Evolutionary conservation across 2,888 invertebrate genomes (phyloP), one percentile per base, ranked within the genome.

Genomic region (Muschampia staudingeri): DNA sequence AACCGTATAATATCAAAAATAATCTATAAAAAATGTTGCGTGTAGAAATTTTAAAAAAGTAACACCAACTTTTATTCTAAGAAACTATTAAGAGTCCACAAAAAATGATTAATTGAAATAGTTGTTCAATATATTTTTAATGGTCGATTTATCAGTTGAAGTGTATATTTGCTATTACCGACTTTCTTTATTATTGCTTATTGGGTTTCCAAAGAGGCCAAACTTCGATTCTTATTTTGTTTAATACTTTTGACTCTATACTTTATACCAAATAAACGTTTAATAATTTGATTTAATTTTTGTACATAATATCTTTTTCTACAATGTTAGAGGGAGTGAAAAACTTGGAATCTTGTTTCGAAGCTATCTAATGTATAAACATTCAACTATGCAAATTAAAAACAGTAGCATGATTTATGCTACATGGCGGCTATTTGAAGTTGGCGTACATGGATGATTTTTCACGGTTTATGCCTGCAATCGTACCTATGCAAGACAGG

Each of bases 361-460:
- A 11, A 67, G 16, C 67, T 7, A 37, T 61, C 34, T 7, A 67
- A 67, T 30, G 6, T 67, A 11, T 30, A n/a, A 37, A 40, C n/a
- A 70, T 42, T 42, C 70, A 70, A 11, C 14, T 70, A 16, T 19
- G 40, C n/a, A 40, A 40, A 34, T 25, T 69, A 9, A 19, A 19
- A 73, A 75, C 79, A 30, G 30, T 19, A 34, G 30, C 70, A 69
- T 80, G 52, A 80, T 75, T 80, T 52, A 80, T 80, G 30, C 30
- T 30, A 56, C 52, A 75, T 25, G 8, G 56, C 56, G 37, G 40
- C 14, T 80, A 52, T 80, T 80, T 80, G 73, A 80, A 69, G 75
- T 80, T 67, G 69, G 19, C 69, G 56, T 52, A 80, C 75, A 56
- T 80, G 75, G 69, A 69, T 80, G 80, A 80, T 40, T 75, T 61